A percentile compares a stretch with the other conserved stretches of the same genome.
Conservation (phyloP, 2,113 vertebrate genomes). For the Tinamus guttatus region DNA sequence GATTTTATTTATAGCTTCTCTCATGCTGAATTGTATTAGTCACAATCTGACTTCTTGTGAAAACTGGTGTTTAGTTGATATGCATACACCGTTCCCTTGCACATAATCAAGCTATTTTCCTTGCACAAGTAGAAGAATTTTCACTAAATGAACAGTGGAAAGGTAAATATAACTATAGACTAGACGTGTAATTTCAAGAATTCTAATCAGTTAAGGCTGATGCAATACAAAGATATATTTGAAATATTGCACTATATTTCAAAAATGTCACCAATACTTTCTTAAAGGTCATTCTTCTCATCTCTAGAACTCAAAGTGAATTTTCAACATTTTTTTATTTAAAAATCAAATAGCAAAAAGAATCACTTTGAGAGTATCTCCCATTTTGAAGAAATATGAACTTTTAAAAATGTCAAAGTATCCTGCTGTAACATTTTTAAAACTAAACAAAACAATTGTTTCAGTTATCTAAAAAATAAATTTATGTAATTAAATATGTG, state of each 20-base stretch:
- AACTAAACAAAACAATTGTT: neutral
- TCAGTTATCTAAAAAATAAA: neutral
- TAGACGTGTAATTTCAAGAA: neutral
- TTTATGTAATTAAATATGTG: neutral
- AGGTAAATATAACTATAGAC: neutral
- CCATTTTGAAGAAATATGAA: neutral
- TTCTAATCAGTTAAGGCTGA: neutral
- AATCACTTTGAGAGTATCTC: neutral
- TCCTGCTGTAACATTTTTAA: neutral
- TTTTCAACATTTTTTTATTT: neutral
- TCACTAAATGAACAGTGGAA: neutral
- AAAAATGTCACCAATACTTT: neutral
- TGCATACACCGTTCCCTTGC: accelerated
- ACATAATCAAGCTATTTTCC: neutral
- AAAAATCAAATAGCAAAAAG: neutral
- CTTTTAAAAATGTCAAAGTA: neutral
- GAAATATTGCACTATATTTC: neutral
- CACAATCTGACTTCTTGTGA: neutral
- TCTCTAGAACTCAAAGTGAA: neutral
- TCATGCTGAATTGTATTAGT: neutral
- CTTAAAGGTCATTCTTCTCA: neutral
- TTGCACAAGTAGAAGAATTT: neutral
- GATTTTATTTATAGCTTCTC: neutral
- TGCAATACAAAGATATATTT: neutral
- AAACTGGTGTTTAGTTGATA: neutral